These are phyloP conservation scores for Emesis furor DNA, from an alignment of 2,888 invertebrate species.

Conservation along the genomic window DNA sequence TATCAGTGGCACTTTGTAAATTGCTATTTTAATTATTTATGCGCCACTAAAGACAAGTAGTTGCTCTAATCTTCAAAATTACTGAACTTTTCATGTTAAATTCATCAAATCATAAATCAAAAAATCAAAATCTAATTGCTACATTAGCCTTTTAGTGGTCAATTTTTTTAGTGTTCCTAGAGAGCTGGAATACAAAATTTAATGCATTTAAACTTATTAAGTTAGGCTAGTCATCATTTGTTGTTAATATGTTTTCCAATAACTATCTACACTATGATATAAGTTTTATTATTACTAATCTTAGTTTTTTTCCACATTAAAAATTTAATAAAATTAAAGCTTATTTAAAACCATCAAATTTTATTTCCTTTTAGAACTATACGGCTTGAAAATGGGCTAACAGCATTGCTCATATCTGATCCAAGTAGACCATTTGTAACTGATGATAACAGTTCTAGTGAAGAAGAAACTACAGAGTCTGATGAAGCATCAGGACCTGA, in stretches of 20 bases:
- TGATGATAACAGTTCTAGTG: constrained; percentile 82
- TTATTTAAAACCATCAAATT: neutral
- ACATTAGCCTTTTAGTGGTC: too few relatives aligned
- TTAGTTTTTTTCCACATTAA: neutral
- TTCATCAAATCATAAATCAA: too few relatives aligned
- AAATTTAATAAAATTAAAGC: neutral
- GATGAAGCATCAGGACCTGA: constrained; percentile 85
- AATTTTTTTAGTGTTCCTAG: too few relatives aligned
- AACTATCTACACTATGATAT: neutral
- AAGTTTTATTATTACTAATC: neutral
- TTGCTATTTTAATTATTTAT: neutral
- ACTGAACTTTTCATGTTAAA: too few relatives aligned
- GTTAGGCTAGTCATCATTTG: neutral
- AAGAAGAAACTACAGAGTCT: constrained; percentile 83
- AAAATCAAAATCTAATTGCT: too few relatives aligned
- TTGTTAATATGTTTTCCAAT: neutral
- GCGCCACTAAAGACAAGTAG: too few relatives aligned
- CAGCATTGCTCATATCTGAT: constrained; percentile 95
- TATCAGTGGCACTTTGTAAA: neutral
- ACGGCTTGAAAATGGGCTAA: constrained; percentile 94
- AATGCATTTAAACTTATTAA: neutral
- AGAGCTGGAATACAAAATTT: too few relatives aligned
- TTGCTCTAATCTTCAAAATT: too few relatives aligned
- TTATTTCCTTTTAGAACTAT: constrained; percentile 90
- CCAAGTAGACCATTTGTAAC: constrained; percentile 81